Base-by-base conservation (phyloP, 1,140 invertebrate species). In the Campoletis sonorensis region DNA sequence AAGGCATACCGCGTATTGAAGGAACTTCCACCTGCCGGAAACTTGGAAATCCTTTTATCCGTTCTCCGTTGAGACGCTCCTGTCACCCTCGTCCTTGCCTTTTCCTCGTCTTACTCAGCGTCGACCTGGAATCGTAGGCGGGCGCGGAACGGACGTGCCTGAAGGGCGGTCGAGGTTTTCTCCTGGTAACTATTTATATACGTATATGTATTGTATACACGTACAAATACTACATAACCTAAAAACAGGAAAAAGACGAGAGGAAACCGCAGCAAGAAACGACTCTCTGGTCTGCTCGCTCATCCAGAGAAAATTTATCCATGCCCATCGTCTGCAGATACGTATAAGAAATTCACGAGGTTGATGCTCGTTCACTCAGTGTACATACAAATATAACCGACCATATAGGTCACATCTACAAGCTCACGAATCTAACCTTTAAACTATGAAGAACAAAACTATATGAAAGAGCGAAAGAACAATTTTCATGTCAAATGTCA, bases 11-110 rank as follows among this genome's bases (percentile, higher is more conserved):
- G 76, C 79, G 75, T 79, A 79, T 81, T 70, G 78, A 58, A 80
- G 81, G 75, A 82, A 71, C 71, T 81, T 82, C 58, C 71, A 79
- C 77, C 73, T 79, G 72, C 81, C 70, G 26, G 49, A 81, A 83
- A 83, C 82, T 83, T 67, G 84, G 76, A 85, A 85, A 85, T 85
- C 82, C 84, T 85, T 85, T 85, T 83, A 85, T 83, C 80, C 78
- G 80, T 76, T 82, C 58, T 4, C 82, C 80, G 73, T 68, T 30
- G 58, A 64, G 40, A 72, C 45, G 76, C 68, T 49, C 79, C 61
- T 27, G 26, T 64, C 61, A 23, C 23, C 13, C 61, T 64, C 23
- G 4, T 64, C 23, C 23, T 26, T 23, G 76, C 64, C 49, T 45
- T 79, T 58, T 30, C 40, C 72, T 23, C 49, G 45, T n/a, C 70